These are phyloP conservation scores for Eupithecia centaureata DNA, from an alignment of 2,888 invertebrate species.

Conservation along the genomic window DNA sequence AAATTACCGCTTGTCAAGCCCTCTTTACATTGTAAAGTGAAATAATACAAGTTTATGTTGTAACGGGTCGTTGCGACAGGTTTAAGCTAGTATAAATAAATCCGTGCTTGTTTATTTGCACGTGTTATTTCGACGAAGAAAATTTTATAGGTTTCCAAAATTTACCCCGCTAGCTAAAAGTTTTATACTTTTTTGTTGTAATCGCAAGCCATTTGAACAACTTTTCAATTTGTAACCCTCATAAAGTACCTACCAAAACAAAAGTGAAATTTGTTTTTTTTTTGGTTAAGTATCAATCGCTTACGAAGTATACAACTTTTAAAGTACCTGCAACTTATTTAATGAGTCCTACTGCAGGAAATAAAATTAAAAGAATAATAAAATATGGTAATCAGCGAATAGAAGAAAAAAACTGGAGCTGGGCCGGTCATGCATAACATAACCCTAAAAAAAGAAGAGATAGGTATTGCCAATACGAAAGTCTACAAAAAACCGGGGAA, in stretches of 20 bases:
- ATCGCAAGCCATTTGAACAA: background rate
- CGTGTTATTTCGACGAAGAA: background rate
- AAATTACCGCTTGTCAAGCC: conserved; percentile 70
- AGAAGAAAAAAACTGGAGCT: too few species aligned
- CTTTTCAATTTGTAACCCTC: background rate
- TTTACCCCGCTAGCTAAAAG: background rate
- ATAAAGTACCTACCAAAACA: background rate
- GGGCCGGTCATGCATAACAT: too few species aligned
- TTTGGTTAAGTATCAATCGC: background rate
- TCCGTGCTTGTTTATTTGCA: background rate
- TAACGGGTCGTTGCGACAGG: conserved; percentile 9
- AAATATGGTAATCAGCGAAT: too few species aligned
- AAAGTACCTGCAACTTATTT: background rate
- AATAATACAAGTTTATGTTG: conserved; percentile 59
- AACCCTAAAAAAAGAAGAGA: too few species aligned
- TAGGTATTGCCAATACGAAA: too few species aligned
- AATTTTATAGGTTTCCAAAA: conserved; percentile 1
- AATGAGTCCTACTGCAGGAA: background rate
- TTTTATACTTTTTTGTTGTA: background rate
- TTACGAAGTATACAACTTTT: background rate
- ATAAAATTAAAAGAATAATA: too few species aligned
- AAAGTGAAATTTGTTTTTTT: background rate
- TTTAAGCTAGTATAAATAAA: conserved; percentile 12
- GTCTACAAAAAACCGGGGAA: too few species aligned
- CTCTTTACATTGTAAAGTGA: conserved; percentile 61